Conservation (phyloP, 2,113 vertebrate species). For the Trinectes maculatus region DNA sequence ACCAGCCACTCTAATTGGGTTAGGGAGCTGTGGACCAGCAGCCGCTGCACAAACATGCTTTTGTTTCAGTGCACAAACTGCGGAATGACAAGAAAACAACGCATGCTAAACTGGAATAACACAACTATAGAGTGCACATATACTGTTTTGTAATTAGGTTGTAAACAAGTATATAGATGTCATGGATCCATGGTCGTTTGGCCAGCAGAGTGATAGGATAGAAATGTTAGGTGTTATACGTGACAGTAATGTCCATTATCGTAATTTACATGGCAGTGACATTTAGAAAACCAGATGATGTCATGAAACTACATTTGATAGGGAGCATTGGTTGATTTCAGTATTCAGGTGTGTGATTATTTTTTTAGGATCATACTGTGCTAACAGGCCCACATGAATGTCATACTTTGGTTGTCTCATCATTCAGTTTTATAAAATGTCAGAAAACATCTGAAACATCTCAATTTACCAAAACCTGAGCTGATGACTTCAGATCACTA, state of each 20-base stretch:
- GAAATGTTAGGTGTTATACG: not conserved
- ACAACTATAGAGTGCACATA: not conserved
- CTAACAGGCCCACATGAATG: no score
- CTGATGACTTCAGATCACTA: not conserved
- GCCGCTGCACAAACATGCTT: conserved; percentile 56
- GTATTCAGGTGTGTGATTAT: not conserved
- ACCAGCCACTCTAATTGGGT: conserved; percentile 71
- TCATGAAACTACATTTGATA: not conserved
- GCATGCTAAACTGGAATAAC: conserved; percentile 4
- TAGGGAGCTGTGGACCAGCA: conserved; percentile 63
- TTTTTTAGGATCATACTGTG: no score
- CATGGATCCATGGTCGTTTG: conserved; percentile 3
- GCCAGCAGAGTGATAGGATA: conserved; percentile 8
- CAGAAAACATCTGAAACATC: not conserved
- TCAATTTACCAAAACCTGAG: not conserved
- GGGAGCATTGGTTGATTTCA: conserved; percentile 1
- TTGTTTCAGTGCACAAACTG: conserved; percentile 35
- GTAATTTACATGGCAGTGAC: conserved; percentile 11
- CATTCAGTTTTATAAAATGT: no score
- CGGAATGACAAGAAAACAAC: conserved; percentile 51
- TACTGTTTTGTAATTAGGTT: not conserved
- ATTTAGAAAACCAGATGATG: conserved; percentile 3
- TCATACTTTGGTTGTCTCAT: no score
- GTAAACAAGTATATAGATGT: conserved; percentile 8
- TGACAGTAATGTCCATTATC: not conserved